Base-by-base conservation (phyloP, 2,797 vertebrate genomes). In the Hippoglossus hippoglossus region DNA sequence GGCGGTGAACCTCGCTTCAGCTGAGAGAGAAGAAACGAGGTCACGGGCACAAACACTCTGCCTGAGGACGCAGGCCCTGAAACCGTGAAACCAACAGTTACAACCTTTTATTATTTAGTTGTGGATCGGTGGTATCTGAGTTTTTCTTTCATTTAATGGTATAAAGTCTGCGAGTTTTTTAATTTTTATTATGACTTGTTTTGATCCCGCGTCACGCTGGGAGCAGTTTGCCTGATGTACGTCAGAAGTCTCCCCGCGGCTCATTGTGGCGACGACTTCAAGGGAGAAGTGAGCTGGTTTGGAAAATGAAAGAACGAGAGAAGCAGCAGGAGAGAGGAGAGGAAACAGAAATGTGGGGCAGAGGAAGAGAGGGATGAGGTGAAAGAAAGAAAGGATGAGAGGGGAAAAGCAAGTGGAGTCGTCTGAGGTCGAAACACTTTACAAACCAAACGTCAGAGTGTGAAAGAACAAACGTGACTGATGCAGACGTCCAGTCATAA, bases 311-410 rank as follows among this genome's bases (percentile, higher is more conserved):
- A 44, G 61, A 25, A 25, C 7, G 56, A 52, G 46, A 31, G 59
- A 47, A 4, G 21, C 26, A 28, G 54, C 10, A 8, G 34, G 71
- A 25, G 47, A 44, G 47, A 41, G 22, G 63, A 56, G 75, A 66
- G 82, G 51, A 61, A 78, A 22, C 46, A 19, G 51, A 61, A 49
- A 82, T 55, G 56, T 71, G 77, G 70, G 57, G 64, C 36, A 54
- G 65, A 64, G 54, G 66, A 39, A 54, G 66, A 63, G 39, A 31
- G 34, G 62, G 70, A 68, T 46, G 56, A 55, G 44, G 15, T 16
- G 52, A 26, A 41, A 7, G 16, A 19, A 12, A 51, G 52, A 22
- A 22, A 51, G 52, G 57, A 70, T 19, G 46, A 47, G 39, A 16
- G 31, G 31, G 31, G 11, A 2, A 3, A 34, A 34, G 31, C 44